Conservation (phyloP, 2,113 vertebrate species). For the Anarhynchus alexandrinus region DNA sequence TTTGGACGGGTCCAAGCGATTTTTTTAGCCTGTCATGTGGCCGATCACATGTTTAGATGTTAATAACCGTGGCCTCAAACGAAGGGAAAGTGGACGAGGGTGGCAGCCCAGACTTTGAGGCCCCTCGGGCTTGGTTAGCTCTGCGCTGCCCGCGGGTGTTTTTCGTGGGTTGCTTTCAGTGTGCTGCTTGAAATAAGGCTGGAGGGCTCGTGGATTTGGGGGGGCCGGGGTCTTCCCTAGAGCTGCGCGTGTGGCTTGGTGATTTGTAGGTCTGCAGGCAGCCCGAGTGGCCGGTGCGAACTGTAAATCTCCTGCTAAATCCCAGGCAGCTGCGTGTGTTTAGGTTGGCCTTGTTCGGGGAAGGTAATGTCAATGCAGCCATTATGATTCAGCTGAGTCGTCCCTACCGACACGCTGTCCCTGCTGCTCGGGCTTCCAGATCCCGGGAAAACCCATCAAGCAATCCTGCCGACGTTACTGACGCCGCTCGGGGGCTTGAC, state of each 20-base stretch:
- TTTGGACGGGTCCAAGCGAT: neutral
- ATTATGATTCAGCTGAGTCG: constrained; percentile 32
- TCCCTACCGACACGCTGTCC: neutral
- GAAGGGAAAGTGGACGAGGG: neutral
- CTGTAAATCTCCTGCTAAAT: constrained; percentile 38
- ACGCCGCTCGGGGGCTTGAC: fast-evolving
- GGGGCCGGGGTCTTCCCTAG: neutral
- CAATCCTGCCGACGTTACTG: fast-evolving
- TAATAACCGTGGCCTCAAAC: neutral
- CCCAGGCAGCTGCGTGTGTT: constrained; percentile 25
- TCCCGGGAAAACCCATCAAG: neutral
- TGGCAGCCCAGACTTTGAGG: neutral
- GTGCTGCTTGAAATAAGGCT: neutral
- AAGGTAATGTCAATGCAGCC: constrained; percentile 50
- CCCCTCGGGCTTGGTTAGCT: neutral
- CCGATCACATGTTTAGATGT: neutral
- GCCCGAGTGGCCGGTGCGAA: neutral
- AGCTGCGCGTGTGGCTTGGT: fast-evolving
- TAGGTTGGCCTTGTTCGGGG: constrained; percentile 4
- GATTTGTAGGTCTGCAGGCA: neutral
- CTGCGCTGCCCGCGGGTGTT: fast-evolving
- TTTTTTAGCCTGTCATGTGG: neutral
- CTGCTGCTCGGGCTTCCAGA: neutral
- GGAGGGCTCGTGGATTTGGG: neutral
- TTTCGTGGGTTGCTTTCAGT: neutral